phyloP scores from a whole-genome alignment of 2,797 vertebrate genomes.

The Sciaenops ocellatus region DNA sequence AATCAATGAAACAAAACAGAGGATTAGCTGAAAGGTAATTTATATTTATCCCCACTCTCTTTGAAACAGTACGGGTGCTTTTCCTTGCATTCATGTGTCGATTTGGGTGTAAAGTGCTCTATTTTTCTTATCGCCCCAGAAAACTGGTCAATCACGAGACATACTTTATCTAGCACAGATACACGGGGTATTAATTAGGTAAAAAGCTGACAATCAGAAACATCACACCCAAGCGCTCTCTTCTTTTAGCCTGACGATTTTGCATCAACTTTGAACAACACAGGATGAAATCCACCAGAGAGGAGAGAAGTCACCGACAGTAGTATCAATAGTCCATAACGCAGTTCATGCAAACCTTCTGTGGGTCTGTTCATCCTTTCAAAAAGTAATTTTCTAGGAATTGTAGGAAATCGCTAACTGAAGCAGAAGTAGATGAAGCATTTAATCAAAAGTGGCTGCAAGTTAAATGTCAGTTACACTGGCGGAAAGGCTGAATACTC shows the following conservation, averaged over 20 bases:
- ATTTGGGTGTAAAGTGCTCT: conserved; percentile 16
- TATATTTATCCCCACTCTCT: not conserved
- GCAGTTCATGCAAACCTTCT: not conserved
- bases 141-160: conserved; percentile 24
- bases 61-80: conserved; percentile 17
- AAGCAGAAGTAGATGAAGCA: conserved; percentile 8
- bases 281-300: conserved; percentile 8
- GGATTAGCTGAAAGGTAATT: not conserved
- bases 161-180: conserved; percentile 24
- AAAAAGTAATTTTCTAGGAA: not conserved
- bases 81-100: not conserved
- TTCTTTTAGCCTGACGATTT: not conserved
- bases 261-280: not conserved
- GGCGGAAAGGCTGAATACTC: too few species aligned
- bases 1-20: not conserved
- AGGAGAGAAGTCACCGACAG: not conserved
- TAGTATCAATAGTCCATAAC: not conserved
- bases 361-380: not conserved
- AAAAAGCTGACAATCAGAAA: conserved; percentile 7
- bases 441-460: not conserved
- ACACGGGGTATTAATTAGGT: conserved; percentile 8
- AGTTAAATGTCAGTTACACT: not conserved
- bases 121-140: conserved; percentile 41
- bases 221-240: not conserved
- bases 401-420: not conserved